A percentile compares a stretch with the other conserved stretches of the same genome.
Conservation (phyloP, 2,113 vertebrate species). For the Protobothrops mucrosquamatus region DNA sequence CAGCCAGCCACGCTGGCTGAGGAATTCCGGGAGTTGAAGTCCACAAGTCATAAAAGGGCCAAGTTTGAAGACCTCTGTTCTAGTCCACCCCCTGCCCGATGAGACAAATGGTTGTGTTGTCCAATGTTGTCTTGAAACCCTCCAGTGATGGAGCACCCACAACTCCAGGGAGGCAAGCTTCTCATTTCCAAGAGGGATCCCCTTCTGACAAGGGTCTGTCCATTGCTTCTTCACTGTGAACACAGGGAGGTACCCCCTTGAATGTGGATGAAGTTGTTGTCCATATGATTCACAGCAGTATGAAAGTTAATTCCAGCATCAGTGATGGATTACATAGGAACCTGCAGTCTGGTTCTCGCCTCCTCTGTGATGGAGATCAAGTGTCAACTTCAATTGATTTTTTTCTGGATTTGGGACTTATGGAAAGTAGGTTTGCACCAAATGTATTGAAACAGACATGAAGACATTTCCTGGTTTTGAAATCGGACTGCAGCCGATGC, state of each 20-base stretch:
- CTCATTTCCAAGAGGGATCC: background rate
- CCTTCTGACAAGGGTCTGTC: background rate
- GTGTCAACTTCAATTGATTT: background rate
- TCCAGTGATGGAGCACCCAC: too few relatives aligned
- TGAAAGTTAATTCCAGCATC: background rate
- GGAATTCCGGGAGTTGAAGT: too few relatives aligned
- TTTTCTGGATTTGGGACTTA: background rate
- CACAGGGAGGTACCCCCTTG: background rate
- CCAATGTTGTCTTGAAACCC: too few relatives aligned
- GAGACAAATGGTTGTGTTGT: too few relatives aligned
- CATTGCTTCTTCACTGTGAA: background rate
- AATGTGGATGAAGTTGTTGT: background rate
- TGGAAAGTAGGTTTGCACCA: background rate
- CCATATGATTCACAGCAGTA: background rate
- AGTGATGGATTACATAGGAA: background rate
- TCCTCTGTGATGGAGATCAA: background rate
- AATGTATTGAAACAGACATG: background rate
- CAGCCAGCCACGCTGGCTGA: too few relatives aligned
- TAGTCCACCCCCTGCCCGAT: too few relatives aligned
- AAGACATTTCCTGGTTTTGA: background rate
- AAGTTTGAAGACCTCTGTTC: too few relatives aligned
- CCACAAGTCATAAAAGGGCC: too few relatives aligned
- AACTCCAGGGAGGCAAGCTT: too few relatives aligned
- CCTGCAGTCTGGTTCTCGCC: background rate
- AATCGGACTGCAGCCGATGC: background rate